These are phyloP conservation scores for Sciurus carolinensis DNA, from an alignment of 2,797 vertebrate genomes.

Conservation along the genomic window DNA sequence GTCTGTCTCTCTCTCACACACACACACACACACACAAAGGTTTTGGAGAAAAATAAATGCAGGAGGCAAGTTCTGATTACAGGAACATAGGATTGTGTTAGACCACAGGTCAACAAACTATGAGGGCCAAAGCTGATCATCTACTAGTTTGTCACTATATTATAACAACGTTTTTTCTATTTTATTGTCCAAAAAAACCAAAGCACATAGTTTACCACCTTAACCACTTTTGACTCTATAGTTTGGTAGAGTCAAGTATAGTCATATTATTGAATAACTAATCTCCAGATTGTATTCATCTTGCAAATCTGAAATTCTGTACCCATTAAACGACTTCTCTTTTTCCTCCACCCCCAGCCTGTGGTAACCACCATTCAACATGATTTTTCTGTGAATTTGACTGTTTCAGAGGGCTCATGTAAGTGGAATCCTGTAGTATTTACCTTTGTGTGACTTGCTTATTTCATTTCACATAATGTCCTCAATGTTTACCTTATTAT, in stretches of 20 bases:
- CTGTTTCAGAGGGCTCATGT: not conserved
- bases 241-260: not conserved
- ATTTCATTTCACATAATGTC: not conserved
- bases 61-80: not conserved
- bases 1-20: no score
- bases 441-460: not conserved
- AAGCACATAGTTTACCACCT: not conserved
- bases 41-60: not conserved
- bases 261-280: not conserved
- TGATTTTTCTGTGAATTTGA: constrained; percentile 19
- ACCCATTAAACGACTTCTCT: not conserved
- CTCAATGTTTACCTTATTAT: not conserved
- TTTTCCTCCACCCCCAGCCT: not conserved
- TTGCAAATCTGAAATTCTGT: not conserved
- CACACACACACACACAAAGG: not conserved
- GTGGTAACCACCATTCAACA: not conserved
- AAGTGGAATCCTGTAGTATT: not conserved
- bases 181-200: not conserved
- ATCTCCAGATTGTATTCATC: not conserved
- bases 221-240: not conserved
- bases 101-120: not conserved
- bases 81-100: not conserved
- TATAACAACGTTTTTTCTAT: not conserved
- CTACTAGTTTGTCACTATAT: not conserved
- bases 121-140: not conserved